Evolutionary conservation across 2,888 invertebrate species (phyloP), one percentile per base, ranked within the genome.

Genomic region (Apamea crenata): DNA sequence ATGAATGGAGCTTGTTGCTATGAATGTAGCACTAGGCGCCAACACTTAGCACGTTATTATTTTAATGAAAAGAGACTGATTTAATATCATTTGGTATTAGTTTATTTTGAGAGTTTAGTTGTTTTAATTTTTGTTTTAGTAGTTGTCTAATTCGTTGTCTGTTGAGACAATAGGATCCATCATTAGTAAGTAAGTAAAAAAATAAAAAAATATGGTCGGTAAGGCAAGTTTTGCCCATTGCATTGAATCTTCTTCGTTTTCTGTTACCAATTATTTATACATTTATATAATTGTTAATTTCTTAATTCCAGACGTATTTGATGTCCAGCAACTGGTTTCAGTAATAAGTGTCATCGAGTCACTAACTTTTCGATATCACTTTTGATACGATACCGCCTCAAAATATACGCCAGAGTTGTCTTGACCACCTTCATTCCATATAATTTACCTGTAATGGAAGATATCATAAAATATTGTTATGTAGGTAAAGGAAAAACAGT

Each of bases 381-480:
- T n/a, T 36, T 70, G n/a, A 86, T 29, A 21, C n/a, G 73, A 61
- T 77, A 84, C 7, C 3, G 47, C 10, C 18, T 56, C 16, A 84
- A 29, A n/a, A 86, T 74, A 18, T 77, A 25, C 36, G 63, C 86
- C n/a, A 84, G 50, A 32, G 59, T 68, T 4, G 67, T 82, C 50
- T 82, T 86, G 21, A 77, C 6, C 0, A 12, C 18, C 59, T 82
- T 86, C 67, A 84, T 71, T 14, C 50, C 70, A 71, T 82, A 77
- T 36, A 71, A n/a, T 73, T 75, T 81, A 47, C 83, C 83, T 83
- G 82, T n/a, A 71, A 79, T 61, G 7, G 18, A 47, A 56, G 25
- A 66, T 68, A 18, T 21, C 12, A 40, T n/a, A n/a, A n/a, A n/a
- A n/a, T 18, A 44, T 21, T 29, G 1, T 21, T 21, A 68, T 1